phyloP scores from a whole-genome alignment of 2,797 vertebrate genomes.

The Phaenicophaeus curvirostris region DNA sequence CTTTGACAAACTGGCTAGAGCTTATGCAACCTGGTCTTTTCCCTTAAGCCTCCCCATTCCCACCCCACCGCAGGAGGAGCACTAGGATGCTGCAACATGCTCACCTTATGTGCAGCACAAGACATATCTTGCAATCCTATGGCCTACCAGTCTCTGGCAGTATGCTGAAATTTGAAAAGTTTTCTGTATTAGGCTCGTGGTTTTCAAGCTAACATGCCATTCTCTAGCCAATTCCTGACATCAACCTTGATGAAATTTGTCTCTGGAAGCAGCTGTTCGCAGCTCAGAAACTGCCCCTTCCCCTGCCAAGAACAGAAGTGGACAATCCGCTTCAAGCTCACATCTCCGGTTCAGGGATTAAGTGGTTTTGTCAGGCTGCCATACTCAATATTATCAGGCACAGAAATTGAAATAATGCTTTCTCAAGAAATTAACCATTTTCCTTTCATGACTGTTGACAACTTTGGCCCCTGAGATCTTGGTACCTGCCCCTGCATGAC shows the following conservation, averaged over 20 bases:
- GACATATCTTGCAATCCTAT: neutral
- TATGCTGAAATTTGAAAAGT: neutral
- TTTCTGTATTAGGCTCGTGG: neutral
- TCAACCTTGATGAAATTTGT: neutral
- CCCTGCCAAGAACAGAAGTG: neutral
- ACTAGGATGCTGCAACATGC: neutral
- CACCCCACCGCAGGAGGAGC: neutral
- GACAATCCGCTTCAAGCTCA: neutral
- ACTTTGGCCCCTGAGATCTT: neutral
- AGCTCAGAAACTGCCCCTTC: neutral
- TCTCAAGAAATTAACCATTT: neutral
- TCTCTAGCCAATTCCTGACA: constrained; percentile 14
- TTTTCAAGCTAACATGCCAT: neutral
- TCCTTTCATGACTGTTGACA: neutral
- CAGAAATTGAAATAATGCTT: neutral
- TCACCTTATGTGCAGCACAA: neutral
- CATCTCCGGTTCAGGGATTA: neutral
- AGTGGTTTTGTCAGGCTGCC: neutral
- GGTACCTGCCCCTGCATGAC: neutral
- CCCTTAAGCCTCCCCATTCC: neutral
- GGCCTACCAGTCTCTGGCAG: neutral
- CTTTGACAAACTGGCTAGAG: neutral
- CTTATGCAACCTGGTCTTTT: neutral
- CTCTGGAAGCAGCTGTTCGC: constrained; percentile 8
- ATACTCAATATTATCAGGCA: neutral